These are phyloP conservation scores for Hypercompe scribonia DNA, from an alignment of 2,888 invertebrate genomes.

Conservation along the genomic window DNA sequence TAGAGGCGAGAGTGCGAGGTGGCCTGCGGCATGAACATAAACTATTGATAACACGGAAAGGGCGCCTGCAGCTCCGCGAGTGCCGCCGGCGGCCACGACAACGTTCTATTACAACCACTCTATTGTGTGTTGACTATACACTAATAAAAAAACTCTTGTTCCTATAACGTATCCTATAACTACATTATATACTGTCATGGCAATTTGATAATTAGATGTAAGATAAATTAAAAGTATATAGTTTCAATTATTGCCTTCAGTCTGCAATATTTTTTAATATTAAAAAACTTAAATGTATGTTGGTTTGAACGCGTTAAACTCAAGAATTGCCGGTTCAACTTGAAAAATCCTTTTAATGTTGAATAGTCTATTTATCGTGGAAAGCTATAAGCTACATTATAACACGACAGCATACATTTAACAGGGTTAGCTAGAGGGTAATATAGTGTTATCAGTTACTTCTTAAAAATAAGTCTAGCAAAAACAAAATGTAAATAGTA, in stretches of 20 bases:
- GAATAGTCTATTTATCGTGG: too few species aligned
- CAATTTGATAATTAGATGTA: background rate
- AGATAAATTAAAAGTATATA: background rate
- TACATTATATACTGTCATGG: slow-evolving; percentile 12
- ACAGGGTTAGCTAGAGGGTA: too few species aligned
- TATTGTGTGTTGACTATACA: slow-evolving; percentile 52
- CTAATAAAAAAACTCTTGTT: slow-evolving; percentile 43
- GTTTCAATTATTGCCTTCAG: background rate
- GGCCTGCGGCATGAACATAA: slow-evolving; percentile 65
- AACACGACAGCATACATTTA: too few species aligned
- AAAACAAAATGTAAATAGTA: too few species aligned
- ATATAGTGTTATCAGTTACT: too few species aligned
- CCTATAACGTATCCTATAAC: slow-evolving; percentile 21
- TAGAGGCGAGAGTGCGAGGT: slow-evolving; percentile 28
- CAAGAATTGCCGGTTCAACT: too few species aligned
- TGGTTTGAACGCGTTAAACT: too few species aligned
- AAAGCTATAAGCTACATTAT: too few species aligned
- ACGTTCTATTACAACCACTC: slow-evolving; percentile 53
- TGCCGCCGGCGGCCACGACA: slow-evolving; percentile 47
- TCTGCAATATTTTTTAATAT: too few species aligned
- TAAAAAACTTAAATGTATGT: too few species aligned
- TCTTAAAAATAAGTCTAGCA: too few species aligned
- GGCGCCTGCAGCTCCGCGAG: slow-evolving; percentile 55
- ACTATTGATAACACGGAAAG: slow-evolving; percentile 74
- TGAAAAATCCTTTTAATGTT: too few species aligned